Evolutionary conservation across 2,797 vertebrate genomes (phyloP).

Genomic region (Cyprinella venusta): DNA sequence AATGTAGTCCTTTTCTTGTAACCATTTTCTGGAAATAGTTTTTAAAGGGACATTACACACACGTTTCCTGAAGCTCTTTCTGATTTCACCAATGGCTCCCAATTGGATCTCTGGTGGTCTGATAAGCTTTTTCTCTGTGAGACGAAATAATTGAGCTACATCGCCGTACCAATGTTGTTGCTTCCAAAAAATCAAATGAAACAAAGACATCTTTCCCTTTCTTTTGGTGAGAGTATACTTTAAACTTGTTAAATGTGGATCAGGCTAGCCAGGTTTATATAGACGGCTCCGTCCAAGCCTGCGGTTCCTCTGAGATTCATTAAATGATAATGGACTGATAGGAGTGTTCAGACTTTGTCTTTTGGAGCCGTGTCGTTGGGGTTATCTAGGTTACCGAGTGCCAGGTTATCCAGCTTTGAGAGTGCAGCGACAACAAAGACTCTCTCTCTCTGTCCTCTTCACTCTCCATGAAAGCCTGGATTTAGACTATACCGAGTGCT

Average conservation of each 20-base stretch:
- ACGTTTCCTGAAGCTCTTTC: background rate
- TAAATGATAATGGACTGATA: conserved; percentile 55
- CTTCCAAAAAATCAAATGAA: conserved; percentile 32
- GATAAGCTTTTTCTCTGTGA: conserved; percentile 14
- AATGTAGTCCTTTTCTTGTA: background rate
- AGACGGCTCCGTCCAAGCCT: conserved; percentile 40
- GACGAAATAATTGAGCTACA: conserved; percentile 32
- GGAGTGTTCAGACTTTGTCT: conserved; percentile 55
- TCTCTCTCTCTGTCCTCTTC: background rate
- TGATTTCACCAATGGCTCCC: conserved; percentile 11
- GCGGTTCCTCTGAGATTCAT: conserved; percentile 52
- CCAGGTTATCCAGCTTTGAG: conserved; percentile 37
- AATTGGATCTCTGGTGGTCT: conserved; percentile 41
- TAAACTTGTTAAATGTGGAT: conserved; percentile 41
- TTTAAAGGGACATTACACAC: conserved; percentile 24
- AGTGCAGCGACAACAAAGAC: conserved; percentile 11
- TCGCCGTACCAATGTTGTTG: conserved; percentile 4
- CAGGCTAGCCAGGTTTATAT: conserved; percentile 46
- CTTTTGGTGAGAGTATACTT: conserved; percentile 20
- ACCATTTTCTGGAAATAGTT: conserved; percentile 14
- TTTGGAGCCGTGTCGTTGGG: conserved; percentile 35
- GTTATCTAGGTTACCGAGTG: conserved; percentile 38
- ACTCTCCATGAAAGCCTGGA: conserved; percentile 19
- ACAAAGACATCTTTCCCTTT: conserved; percentile 24
- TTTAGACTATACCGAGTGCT: conserved; percentile 10